phyloP scores from a whole-genome alignment of 2,113 vertebrate species.

The Rhinichthys klamathensis region DNA sequence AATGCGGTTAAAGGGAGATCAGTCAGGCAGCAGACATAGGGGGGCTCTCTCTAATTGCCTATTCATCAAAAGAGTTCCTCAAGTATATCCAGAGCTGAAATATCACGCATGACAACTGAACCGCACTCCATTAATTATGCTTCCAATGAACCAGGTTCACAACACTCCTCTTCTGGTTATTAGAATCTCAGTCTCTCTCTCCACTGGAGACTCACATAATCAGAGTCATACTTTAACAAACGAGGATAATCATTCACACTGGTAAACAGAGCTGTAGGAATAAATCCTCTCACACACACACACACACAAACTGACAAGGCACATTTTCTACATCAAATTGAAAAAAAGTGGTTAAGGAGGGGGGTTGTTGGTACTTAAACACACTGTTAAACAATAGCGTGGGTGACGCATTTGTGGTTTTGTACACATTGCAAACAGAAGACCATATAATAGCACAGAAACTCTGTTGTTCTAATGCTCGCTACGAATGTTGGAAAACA shows the following conservation, averaged over 20 bases:
- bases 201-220: slow-evolving; percentile 25
- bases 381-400: slow-evolving; percentile 23
- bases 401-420: slow-evolving; percentile 1
- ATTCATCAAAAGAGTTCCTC: slow-evolving; percentile 78
- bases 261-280: slow-evolving; percentile 33
- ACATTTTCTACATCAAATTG: slow-evolving; percentile 22
- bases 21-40: slow-evolving; percentile 75
- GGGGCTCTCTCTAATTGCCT: slow-evolving; percentile 75
- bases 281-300: slow-evolving; percentile 10
- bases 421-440: slow-evolving; percentile 33
- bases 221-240: slow-evolving; percentile 48
- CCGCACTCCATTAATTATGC: slow-evolving; percentile 71
- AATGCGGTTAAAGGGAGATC: slow-evolving; percentile 79
- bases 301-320: not conserved
- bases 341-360: not conserved
- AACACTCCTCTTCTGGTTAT: slow-evolving; percentile 36
- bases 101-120: slow-evolving; percentile 73
- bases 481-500: not conserved
- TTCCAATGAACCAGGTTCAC: slow-evolving; percentile 68
- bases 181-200: slow-evolving; percentile 36
- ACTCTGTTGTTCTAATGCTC: not conserved
- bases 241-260: slow-evolving; percentile 54
- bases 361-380: slow-evolving; percentile 14
- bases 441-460: not conserved
- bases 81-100: slow-evolving; percentile 70